Base-by-base conservation (phyloP, 2,797 vertebrate species). In the Onychomys leucogaster region DNA sequence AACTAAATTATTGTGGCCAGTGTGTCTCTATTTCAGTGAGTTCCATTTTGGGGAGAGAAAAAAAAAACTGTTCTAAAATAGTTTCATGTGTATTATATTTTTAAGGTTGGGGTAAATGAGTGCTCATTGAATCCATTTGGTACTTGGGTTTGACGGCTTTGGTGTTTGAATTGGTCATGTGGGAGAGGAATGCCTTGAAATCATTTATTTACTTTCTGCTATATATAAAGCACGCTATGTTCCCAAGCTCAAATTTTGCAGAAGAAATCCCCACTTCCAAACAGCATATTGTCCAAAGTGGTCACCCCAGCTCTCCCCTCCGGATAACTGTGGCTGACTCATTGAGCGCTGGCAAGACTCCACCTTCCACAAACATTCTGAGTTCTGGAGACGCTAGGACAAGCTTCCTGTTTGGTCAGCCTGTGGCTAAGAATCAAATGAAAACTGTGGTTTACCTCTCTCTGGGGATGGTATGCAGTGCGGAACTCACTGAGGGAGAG, bases 161-260 rank as follows among this genome's bases (percentile, higher is more conserved):
- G 73, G 91, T 75, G 95, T 97, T 95, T 55, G 77, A 95, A 96
- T 96, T 95, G 96, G 94, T 96, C 94, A 77, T 94, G 91, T 94
- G 96, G 96, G 89, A 97, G 88, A 96, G 80, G 80, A 98, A 96
- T 96, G 97, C 94, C 96, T 98, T 97, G 94, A 97, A 97, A 96
- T 96, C 94, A 97, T 93, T 96, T 97, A 94, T 97, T 97, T 96
- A 94, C 96, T 96, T 97, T 97, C 93, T 97, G 73, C 77, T 97
- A 97, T 96, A 94, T 97, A 86, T 96, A 92, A 97, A 97, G 96
- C 93, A 97, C 97, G 88, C 91, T 92, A 86, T 97, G 96, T 97
- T 97, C 96, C 92, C 92, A 96, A 92, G 87, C 94, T 96, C 96
- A 61, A 37, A 89, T 94, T 85, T 94, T 95, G 90, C 92, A 95